These are phyloP conservation scores for Brenthis ino DNA, from an alignment of 2,888 invertebrate genomes.

Conservation along the genomic window DNA sequence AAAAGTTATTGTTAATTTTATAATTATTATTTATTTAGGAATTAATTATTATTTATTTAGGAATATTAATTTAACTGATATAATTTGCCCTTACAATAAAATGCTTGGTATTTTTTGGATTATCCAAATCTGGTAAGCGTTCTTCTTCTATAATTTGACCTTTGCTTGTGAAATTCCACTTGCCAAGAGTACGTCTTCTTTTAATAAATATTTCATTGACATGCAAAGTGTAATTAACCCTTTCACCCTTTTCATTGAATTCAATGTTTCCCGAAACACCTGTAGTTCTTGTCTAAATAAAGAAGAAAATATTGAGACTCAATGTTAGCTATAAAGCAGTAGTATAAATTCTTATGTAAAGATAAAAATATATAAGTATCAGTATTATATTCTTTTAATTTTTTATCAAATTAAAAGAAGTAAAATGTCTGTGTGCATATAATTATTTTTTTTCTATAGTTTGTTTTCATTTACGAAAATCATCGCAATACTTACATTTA, in stretches of 20 bases:
- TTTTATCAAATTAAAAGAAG: no score
- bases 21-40: background rate
- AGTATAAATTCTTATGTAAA: background rate
- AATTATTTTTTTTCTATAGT: no score
- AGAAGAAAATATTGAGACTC: background rate
- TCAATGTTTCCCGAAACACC: conserved; percentile 87
- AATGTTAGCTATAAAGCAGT: background rate
- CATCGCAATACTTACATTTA: conserved; percentile 51
- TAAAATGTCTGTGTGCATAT: no score
- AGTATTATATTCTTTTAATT: no score
- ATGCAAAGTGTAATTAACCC: conserved; percentile 86
- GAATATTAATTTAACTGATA: background rate
- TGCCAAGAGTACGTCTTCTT: conserved; percentile 52
- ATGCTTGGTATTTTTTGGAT: conserved; percentile 84
- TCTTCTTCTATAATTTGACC: conserved; percentile 80
- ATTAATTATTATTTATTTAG: background rate
- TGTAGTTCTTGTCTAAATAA: conserved; percentile 82
- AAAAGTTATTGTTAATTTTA: background rate
- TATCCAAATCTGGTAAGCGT: conserved; percentile 59
- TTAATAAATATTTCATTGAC: conserved; percentile 81
- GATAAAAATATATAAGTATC: background rate
- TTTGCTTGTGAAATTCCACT: conserved; percentile 69
- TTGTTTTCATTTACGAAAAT: no score
- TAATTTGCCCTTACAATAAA: conserved; percentile 77
- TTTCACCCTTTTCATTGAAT: conserved; percentile 86